Percentiles rank a stretch among this genome's conserved stretches.
These are phyloP conservation scores for Bucorvus abyssinicus DNA, from an alignment of 2,797 vertebrate species.

Conservation along the genomic window DNA sequence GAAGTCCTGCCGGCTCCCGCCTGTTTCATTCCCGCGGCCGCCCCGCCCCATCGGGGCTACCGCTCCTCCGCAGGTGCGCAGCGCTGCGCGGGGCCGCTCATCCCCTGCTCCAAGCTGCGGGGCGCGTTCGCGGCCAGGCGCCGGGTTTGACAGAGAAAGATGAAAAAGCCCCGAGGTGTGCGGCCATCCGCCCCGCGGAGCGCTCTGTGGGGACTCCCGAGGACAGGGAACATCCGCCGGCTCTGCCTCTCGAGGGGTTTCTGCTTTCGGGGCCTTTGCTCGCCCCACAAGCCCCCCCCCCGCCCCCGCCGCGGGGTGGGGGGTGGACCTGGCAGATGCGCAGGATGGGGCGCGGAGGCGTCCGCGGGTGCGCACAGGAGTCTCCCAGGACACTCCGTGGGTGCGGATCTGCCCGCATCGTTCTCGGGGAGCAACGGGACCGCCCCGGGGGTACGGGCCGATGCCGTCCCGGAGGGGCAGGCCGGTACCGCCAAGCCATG, in stretches of 20 bases:
- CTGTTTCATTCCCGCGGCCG: background rate
- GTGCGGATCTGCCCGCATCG: no score
- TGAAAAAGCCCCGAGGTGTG: background rate
- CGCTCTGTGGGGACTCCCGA: background rate
- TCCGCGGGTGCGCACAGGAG: background rate
- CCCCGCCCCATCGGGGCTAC: background rate
- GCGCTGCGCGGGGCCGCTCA: background rate
- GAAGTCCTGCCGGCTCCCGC: background rate
- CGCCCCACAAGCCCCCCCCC: background rate
- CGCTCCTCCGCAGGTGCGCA: background rate
- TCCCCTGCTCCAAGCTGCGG: background rate
- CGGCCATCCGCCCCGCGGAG: background rate
- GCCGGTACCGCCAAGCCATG: background rate
- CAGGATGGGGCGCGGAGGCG: background rate
- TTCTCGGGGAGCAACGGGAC: background rate
- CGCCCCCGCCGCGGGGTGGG: no score
- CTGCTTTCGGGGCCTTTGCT: background rate
- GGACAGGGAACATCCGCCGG: background rate
- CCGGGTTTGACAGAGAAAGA: background rate
- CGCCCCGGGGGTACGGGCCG: background rate
- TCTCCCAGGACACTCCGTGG: no score
- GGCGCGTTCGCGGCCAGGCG: background rate
- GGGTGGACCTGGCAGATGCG: background rate
- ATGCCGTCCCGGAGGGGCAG: background rate
- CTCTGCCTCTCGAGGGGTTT: background rate